Percentiles rank a stretch among this genome's conserved stretches.
Evolutionary conservation across 2,888 invertebrate species (phyloP).

Genomic region (Pseudoips prasinana): DNA sequence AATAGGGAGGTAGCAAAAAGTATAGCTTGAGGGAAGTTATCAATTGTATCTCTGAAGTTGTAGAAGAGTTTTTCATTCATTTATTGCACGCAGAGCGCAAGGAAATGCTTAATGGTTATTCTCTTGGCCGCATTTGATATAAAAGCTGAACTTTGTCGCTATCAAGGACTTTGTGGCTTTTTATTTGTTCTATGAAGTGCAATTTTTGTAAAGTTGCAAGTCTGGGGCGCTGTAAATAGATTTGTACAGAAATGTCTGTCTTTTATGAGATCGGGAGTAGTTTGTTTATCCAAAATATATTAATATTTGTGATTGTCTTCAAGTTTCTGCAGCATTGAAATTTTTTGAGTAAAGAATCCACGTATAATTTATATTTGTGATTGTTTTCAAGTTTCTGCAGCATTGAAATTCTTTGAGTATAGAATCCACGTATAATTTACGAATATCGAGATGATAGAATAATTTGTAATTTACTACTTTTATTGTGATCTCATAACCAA

Average conservation of each 20-base stretch:
- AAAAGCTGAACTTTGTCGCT: conserved; percentile 60
- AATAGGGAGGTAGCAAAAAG: conserved; percentile 66
- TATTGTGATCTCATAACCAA: too few species aligned
- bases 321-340: too few species aligned
- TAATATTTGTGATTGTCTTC: too few species aligned
- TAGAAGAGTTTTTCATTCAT: conserved; percentile 64
- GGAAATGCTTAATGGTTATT: conserved; percentile 71
- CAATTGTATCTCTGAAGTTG: conserved; percentile 69
- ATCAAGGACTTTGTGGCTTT: conserved; percentile 47
- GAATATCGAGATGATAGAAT: too few species aligned
- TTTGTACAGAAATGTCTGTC: conserved; percentile 37
- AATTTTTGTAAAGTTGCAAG: conserved; percentile 50
- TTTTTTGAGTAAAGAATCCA: too few species aligned
- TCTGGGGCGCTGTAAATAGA: conserved; percentile 44
- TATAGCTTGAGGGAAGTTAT: conserved; percentile 66
- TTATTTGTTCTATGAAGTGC: conserved; percentile 52
- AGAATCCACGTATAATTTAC: too few species aligned
- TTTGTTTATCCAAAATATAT: too few species aligned
- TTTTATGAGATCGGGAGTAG: conserved; percentile 10
- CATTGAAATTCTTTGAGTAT: too few species aligned
- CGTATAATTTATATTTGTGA: too few species aligned
- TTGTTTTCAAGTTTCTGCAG: too few species aligned
- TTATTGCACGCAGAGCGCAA: conserved; percentile 64
- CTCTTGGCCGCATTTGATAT: conserved; percentile 58
- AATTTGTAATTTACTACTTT: too few species aligned